phyloP scores from a whole-genome alignment of 2,888 invertebrate species.

The Zaprionus bogoriensis region DNA sequence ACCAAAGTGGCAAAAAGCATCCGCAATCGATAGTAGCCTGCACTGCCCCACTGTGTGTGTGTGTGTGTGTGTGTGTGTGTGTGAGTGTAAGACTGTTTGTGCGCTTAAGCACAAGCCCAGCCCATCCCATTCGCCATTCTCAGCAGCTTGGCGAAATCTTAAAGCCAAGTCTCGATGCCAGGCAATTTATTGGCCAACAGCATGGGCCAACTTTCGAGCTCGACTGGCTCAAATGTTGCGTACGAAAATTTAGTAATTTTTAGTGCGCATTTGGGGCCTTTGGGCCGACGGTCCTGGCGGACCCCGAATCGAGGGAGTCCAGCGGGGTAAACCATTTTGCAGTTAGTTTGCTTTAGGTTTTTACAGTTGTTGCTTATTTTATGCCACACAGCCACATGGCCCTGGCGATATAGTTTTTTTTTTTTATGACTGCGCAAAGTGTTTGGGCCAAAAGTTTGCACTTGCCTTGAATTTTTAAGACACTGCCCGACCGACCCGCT shows the following conservation, averaged over 20 bases:
- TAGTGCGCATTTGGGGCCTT: conserved; percentile 54
- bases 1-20: conserved; percentile 48
- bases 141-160: conserved; percentile 58
- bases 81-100: conserved; percentile 9
- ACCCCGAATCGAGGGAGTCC: conserved; percentile 15
- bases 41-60: neutral
- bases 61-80: conserved; percentile 2
- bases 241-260: conserved; percentile 66
- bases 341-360: conserved; percentile 65
- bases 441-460: conserved; percentile 59
- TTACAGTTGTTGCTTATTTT: conserved; percentile 61
- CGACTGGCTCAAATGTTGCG: conserved; percentile 55
- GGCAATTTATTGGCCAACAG: conserved; percentile 58
- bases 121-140: conserved; percentile 23
- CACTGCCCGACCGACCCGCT: conserved; percentile 7
- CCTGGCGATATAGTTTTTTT: conserved; percentile 55
- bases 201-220: conserved; percentile 40
- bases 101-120: conserved; percentile 32
- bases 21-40: conserved; percentile 52
- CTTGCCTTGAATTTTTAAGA: conserved; percentile 51
- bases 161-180: conserved; percentile 53
- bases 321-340: conserved; percentile 61
- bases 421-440: conserved; percentile 73
- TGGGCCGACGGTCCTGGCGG: too few species aligned
- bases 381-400: too few species aligned